Base-by-base conservation (phyloP, 2,797 vertebrate genomes). In the Smutsia temminckii region DNA sequence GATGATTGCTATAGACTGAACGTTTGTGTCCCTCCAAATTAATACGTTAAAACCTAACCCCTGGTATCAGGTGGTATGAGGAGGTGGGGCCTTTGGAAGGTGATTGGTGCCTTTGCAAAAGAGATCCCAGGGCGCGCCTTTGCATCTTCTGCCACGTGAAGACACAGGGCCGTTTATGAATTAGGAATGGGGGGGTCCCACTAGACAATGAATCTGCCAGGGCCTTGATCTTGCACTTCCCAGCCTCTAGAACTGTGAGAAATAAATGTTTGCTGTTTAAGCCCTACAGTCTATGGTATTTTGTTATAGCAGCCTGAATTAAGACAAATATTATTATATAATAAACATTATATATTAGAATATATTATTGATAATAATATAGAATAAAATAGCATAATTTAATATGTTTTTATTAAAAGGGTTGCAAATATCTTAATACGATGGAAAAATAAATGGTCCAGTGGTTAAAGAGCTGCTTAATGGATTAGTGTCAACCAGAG, bases 341-440 rank as follows among this genome's bases (percentile, higher is more conserved):
- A 27, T 79, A 53, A 61, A 6, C 18, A 55, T 59, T 29, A 29
- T 27, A 42, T 72, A 75, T 68, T 84, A 80, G 23, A 75, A 77
- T 68, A 75, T 71, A 2, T 77, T 93, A 59, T 72, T 88, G 37
- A 34, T 53, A 85, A 68, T 27, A 63, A 51, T 10, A 53, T 46
- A n/a, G 74, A 34, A 64, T 40, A 55, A 64, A 32, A 66, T 32
- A 37, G 46, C 34, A 57, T 66, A n/a, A 69, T 63, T 37, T 90
- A 80, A 68, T 86, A 71, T 57, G 61, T 80, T 78, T 83, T 84
- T 92, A 80, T 72, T 83, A 85, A 80, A 92, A 79, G 34, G 6
- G 68, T 49, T 25, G 51, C 42, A 92, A 91, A 71, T 89, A 66
- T 83, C 37, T 78, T 23, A 86, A 51, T 61, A 77, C 77, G 32